Evolutionary conservation across 1,140 invertebrate species (phyloP).

Genomic region (Dreissena polymorpha): DNA sequence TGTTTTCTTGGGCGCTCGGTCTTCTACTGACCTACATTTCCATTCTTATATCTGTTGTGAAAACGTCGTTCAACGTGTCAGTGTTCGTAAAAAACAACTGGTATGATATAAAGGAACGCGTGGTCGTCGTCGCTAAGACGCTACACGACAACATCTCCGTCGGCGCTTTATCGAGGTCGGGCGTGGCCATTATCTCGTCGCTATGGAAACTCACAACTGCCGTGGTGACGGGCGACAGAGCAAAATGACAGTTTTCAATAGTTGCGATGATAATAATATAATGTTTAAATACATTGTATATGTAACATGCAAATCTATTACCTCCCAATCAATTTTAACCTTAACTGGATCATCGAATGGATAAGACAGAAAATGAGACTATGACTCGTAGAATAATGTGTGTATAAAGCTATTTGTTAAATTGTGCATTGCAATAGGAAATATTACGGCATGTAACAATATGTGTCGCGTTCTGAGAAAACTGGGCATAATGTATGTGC

Average conservation of each 20-base stretch:
- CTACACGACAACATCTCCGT: constrained; percentile 23
- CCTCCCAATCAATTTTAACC: background rate
- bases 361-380: background rate
- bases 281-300: background rate
- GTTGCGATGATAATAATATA: background rate
- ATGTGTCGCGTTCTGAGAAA: no score
- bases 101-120: background rate
- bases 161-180: background rate
- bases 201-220: constrained; percentile 3
- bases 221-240: constrained; percentile 6
- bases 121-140: background rate
- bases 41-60: constrained; percentile 1
- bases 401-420: background rate
- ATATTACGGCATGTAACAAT: background rate
- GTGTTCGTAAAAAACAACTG: constrained; percentile 2
- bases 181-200: background rate
- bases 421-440: background rate
- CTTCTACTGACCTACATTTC: constrained; percentile 9
- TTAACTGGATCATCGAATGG: background rate
- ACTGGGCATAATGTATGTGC: no score
- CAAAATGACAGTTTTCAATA: background rate
- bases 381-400: background rate
- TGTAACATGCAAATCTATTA: no score
- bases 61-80: background rate
- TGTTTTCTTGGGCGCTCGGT: background rate